phyloP scores from a whole-genome alignment of 2,888 invertebrate species.

The Tortrix viridana region DNA sequence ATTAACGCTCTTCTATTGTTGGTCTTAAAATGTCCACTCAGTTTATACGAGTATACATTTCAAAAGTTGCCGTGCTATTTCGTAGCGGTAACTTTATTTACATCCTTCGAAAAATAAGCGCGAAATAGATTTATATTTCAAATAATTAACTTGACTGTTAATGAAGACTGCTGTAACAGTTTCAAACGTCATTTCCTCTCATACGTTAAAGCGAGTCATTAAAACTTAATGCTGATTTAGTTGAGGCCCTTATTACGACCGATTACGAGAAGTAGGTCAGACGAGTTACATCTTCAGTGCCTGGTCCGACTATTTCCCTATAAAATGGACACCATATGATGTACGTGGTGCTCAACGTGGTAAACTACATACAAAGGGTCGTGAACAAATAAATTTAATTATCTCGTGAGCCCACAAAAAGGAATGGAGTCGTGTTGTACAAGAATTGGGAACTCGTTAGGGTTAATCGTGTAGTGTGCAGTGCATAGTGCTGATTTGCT shows the following conservation, averaged over 20 bases:
- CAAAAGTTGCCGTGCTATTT: no score
- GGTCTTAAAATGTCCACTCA: no score
- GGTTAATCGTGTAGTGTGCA: slow-evolving; percentile 8
- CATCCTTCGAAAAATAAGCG: no score
- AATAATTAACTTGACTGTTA: no score
- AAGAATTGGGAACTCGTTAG: background rate
- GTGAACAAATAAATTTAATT: slow-evolving; percentile 30
- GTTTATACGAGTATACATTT: no score
- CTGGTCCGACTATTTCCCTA: no score
- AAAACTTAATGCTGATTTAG: slow-evolving; percentile 30
- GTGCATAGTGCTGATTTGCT: no score
- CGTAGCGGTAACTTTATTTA: no score
- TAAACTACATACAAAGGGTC: slow-evolving; percentile 22
- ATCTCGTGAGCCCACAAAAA: slow-evolving; percentile 22
- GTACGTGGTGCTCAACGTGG: no score
- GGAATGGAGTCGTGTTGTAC: slow-evolving; percentile 6
- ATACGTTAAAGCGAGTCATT: slow-evolving; percentile 22
- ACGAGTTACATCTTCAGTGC: background rate
- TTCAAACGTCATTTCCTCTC: slow-evolving; percentile 16
- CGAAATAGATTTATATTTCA: no score
- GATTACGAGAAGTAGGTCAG: slow-evolving; percentile 34
- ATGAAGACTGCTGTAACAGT: background rate
- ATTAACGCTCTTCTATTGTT: no score
- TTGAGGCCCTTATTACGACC: slow-evolving; percentile 26
- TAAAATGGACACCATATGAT: no score